Evolutionary conservation across 1,140 invertebrate genomes (phyloP).

Genomic region (Drosophila lacertosa): DNA sequence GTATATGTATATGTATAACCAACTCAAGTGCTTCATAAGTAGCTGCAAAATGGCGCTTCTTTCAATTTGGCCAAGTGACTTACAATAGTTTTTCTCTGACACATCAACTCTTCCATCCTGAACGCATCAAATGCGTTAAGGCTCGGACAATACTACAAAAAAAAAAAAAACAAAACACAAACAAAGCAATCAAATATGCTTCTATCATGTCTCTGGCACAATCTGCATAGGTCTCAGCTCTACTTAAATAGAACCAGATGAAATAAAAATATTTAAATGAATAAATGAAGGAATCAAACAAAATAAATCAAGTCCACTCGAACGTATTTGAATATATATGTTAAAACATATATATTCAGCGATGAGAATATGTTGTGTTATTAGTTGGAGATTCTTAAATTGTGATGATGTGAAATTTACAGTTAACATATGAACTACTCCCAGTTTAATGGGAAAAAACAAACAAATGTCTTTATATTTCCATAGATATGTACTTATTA

Average conservation of each 20-base stretch:
- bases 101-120: slow-evolving; percentile 32
- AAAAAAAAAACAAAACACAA: slow-evolving; percentile 12
- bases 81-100: slow-evolving; percentile 46
- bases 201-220: slow-evolving; percentile 30
- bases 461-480: slow-evolving; percentile 81
- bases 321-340: slow-evolving; percentile 25
- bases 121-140: slow-evolving; percentile 35
- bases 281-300: not conserved
- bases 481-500: slow-evolving; percentile 49
- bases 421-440: slow-evolving; percentile 84
- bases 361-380: slow-evolving; percentile 59
- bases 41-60: slow-evolving; percentile 33
- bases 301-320: slow-evolving; percentile 22
- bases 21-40: slow-evolving; percentile 44
- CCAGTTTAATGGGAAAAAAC: slow-evolving; percentile 83
- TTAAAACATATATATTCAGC: slow-evolving; percentile 32
- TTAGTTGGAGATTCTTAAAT: slow-evolving; percentile 81
- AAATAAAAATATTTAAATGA: not conserved
- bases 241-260: slow-evolving; percentile 11
- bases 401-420: slow-evolving; percentile 84
- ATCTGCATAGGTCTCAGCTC: slow-evolving; percentile 23
- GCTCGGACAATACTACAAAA: slow-evolving; percentile 41
- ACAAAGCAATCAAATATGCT: too few species aligned
- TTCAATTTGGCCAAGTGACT: slow-evolving; percentile 47
- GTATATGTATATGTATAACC: not conserved